Evolutionary conservation across 2,888 invertebrate species (phyloP).

Genomic region (Tipula helvola): DNA sequence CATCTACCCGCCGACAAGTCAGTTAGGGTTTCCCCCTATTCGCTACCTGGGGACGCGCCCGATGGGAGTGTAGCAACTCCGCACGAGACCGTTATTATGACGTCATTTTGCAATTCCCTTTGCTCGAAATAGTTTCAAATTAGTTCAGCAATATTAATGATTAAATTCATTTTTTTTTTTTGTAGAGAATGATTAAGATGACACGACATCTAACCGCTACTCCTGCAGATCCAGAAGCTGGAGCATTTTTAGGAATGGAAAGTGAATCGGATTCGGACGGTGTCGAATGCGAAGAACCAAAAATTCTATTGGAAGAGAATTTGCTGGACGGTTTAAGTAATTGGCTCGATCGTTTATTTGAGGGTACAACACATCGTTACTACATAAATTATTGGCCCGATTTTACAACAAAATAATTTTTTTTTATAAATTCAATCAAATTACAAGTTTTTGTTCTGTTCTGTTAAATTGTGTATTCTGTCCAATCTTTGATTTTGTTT

Average conservation of each 20-base stretch:
- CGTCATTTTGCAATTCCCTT: too few relatives aligned
- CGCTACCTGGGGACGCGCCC: too few relatives aligned
- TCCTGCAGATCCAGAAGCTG: constrained; percentile 60
- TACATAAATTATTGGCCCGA: constrained; percentile 98
- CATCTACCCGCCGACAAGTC: too few relatives aligned
- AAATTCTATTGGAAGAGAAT: constrained; percentile 53
- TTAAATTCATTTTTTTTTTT: not conserved
- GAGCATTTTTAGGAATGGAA: constrained; percentile 77
- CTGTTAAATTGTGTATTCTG: not conserved
- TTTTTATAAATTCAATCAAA: not conserved
- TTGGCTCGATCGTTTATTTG: constrained; percentile 95
- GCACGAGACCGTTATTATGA: not conserved
- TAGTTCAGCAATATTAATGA: too few relatives aligned
- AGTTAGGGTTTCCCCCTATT: too few relatives aligned
- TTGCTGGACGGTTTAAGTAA: constrained; percentile 84
- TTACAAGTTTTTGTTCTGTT: not conserved
- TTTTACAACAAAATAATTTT: constrained; percentile 64
- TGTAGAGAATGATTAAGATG: constrained; percentile 56
- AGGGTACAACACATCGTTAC: constrained; percentile 90
- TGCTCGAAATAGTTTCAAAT: too few relatives aligned
- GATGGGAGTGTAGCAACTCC: too few relatives aligned
- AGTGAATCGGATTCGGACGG: constrained; percentile 47
- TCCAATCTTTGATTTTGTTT: not conserved
- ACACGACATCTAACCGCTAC: constrained; percentile 42
- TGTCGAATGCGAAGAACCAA: constrained; percentile 30